Percentiles rank a stretch among this genome's conserved stretches.
Conservation (phyloP, 2,797 vertebrate genomes). For the Lycodopsis pacificus region DNA sequence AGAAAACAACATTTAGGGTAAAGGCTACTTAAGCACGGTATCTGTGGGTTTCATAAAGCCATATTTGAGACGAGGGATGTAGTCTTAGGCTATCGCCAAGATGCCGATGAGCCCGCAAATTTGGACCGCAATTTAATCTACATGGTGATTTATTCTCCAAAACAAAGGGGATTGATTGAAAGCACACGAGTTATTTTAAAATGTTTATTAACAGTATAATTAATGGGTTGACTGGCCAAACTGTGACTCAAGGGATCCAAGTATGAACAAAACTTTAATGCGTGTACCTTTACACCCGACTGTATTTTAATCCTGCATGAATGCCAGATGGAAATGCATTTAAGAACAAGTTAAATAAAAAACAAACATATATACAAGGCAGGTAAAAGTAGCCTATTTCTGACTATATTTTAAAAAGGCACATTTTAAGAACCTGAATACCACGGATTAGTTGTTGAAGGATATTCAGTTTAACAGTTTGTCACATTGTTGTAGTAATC, state of each 20-base stretch:
- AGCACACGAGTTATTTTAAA: neutral
- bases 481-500: neutral
- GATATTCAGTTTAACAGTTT: no score
- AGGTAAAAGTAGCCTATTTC: no score
- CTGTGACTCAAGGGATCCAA: no score
- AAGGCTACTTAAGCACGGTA: neutral
- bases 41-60: conserved; percentile 3
- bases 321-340: neutral
- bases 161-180: no score
- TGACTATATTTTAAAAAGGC: no score
- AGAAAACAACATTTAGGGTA: conserved; percentile 4
- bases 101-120: neutral
- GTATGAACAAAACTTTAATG: no score
- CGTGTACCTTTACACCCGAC: no score
- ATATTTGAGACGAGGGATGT: neutral
- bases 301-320: neutral
- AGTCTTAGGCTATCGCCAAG: neutral
- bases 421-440: no score
- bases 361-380: no score
- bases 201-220: neutral
- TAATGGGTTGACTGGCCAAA: neutral
- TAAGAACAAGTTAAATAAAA: no score
- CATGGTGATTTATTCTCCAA: neutral
- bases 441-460: no score
- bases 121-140: neutral